phyloP scores from a whole-genome alignment of 2,113 vertebrate species.

The Corythaixoides concolor region DNA sequence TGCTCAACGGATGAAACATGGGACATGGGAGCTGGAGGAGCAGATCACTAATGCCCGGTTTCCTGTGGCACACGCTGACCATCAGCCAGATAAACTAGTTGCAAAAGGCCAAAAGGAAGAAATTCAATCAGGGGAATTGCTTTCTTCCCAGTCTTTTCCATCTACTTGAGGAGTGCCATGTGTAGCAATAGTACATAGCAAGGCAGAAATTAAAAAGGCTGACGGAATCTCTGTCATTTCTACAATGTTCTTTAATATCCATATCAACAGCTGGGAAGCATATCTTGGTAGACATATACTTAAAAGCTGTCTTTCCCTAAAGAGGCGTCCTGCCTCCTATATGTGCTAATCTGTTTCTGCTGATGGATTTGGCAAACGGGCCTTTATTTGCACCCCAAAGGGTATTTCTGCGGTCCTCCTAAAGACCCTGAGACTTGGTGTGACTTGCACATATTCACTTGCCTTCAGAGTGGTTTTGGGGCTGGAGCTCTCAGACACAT shows the following conservation, averaged over 20 bases:
- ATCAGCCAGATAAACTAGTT: not conserved
- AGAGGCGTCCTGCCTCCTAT: not conserved
- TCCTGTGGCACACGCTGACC: not conserved
- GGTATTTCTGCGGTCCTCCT: not conserved
- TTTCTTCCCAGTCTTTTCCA: not conserved
- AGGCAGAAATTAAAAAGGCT: not conserved
- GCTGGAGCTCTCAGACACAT: not conserved
- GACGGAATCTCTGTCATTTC: not conserved
- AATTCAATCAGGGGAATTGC: not conserved
- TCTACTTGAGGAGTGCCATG: not conserved
- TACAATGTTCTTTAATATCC: not conserved
- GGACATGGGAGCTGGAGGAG: not conserved
- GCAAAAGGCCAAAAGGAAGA: not conserved
- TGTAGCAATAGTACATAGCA: not conserved
- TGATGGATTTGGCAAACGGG: not conserved
- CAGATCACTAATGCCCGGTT: not conserved
- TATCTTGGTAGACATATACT: not conserved
- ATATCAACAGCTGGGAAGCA: conserved; percentile 2
- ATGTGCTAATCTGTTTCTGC: not conserved
- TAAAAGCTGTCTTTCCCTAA: not conserved
- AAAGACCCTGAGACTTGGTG: not conserved
- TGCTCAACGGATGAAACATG: not conserved
- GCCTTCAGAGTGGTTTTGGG: not conserved
- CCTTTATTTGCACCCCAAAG: not conserved
- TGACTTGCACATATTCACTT: not conserved